Base-by-base conservation (phyloP, 2,888 invertebrate species). In the Cylindroiulus punctatus region DNA sequence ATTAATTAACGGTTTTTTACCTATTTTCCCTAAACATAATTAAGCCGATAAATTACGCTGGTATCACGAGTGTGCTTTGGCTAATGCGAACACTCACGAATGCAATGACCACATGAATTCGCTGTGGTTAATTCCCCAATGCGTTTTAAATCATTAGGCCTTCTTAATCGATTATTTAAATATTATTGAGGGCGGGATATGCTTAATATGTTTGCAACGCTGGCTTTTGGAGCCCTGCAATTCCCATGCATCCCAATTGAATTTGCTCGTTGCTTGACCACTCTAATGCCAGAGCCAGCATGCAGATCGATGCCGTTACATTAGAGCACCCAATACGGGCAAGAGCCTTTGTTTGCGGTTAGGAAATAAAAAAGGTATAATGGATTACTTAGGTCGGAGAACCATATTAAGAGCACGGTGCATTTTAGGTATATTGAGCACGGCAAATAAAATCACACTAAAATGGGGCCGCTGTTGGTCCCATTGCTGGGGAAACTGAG, bases 381-480 rank as follows among this genome's bases (percentile, higher is more conserved):
- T 76, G 76, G 76, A 76, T 76, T 76, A 76, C 76, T 26, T 76
- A 30, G 76, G 30, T 76, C 76, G 10, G 30, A 76, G 76, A 76
- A 30, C 76, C 76, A 17, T 12, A 76, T 76, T 76, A 76, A 14
- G 76, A 30, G 76, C 76, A 76, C 65, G 26, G 30, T 76, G 14
- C 76, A 76, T 76, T 76, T 76, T 30, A 30, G 76, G 12, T 76
- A 76, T 76, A 76, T 76, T 76, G 76, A 30, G 76, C 76, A 76
- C 30, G 76, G 76, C 76, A 76, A 76, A 76, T 76, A 76, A 76
- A 76, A 76, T 76, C 76, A 22, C 65, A 76, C 76, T 76, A 76
- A 30, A 76, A 26, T 30, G 76, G 76, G 14, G 30, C 76, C 14
- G 76, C 26, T 22, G 30, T 4, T 14, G 76, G 52, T 52, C 52